phyloP scores from a whole-genome alignment of 1,140 invertebrate genomes.

The Hirudo medicinalis region DNA sequence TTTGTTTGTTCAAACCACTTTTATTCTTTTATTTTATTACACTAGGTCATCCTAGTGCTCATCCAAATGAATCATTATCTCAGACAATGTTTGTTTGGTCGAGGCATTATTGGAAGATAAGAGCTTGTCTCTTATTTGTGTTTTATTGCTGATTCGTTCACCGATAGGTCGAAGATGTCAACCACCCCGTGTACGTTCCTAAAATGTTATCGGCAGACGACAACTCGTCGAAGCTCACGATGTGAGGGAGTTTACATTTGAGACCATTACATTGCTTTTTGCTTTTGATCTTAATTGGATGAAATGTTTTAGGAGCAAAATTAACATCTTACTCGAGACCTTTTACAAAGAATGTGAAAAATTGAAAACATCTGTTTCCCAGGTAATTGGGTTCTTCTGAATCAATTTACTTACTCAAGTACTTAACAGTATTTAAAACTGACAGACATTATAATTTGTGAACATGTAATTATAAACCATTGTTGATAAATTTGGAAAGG shows the following conservation, averaged over 20 bases:
- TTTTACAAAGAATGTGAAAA: constrained; percentile 40
- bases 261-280: too few relatives aligned
- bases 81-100: too few relatives aligned
- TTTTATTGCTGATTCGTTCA: constrained; percentile 15
- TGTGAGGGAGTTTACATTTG: constrained; percentile 23
- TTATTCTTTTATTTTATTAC: too few relatives aligned
- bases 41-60: too few relatives aligned
- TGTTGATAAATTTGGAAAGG: too few relatives aligned
- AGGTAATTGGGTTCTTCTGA: constrained; percentile 25
- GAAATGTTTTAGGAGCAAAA: neutral
- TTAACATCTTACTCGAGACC: constrained; percentile 40
- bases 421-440: too few relatives aligned
- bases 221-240: constrained; percentile 26
- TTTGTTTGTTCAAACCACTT: too few relatives aligned
- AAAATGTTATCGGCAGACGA: constrained; percentile 24
- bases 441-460: too few relatives aligned
- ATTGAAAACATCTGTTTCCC: constrained; percentile 32
- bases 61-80: too few relatives aligned
- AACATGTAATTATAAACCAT: too few relatives aligned
- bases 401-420: neutral
- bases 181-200: constrained; percentile 30
- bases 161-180: constrained; percentile 46
- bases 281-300: too few relatives aligned
- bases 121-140: neutral
- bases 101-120: constrained; percentile 16